Conservation (phyloP, 2,888 invertebrate species). For the Catocala fraxini region DNA sequence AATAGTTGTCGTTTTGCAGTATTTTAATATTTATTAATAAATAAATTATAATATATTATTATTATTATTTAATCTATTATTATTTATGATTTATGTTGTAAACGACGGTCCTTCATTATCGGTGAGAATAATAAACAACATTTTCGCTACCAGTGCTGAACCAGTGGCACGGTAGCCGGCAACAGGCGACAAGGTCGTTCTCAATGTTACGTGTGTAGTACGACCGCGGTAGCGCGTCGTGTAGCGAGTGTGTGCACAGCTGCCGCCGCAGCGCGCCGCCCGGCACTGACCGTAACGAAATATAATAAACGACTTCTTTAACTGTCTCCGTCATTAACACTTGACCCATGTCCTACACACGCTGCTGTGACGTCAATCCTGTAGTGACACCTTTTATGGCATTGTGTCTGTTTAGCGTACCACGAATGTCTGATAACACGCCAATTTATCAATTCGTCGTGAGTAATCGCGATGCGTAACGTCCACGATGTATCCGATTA, state of each 20-base stretch:
- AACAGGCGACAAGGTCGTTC: conserved; percentile 78
- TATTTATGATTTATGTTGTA: conserved; percentile 11
- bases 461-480: conserved; percentile 42
- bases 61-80: too few species aligned
- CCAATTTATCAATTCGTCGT: conserved; percentile 41
- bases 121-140: conserved; percentile 36
- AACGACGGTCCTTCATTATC: conserved; percentile 14
- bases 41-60: too few species aligned
- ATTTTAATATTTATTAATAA: too few species aligned
- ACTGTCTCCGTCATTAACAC: conserved; percentile 38
- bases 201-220: conserved; percentile 70
- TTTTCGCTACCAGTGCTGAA: conserved; percentile 57
- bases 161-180: conserved; percentile 58
- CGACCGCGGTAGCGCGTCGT: conserved; percentile 27
- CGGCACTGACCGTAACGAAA: conserved; percentile 58
- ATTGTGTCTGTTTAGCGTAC: conserved; percentile 15
- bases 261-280: conserved; percentile 48
- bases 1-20: conserved; percentile 1
- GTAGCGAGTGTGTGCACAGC: conserved; percentile 63
- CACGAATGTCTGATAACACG: conserved; percentile 19
- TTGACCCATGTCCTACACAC: conserved; percentile 29
- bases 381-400: conserved; percentile 11
- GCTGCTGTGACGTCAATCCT: conserved; percentile 35
- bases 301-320: conserved; percentile 52
- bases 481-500: conserved; percentile 40